Percentiles rank a stretch among this genome's conserved stretches.
Evolutionary conservation across 2,113 vertebrate species (phyloP).

Genomic region (Cinclus cinclus): DNA sequence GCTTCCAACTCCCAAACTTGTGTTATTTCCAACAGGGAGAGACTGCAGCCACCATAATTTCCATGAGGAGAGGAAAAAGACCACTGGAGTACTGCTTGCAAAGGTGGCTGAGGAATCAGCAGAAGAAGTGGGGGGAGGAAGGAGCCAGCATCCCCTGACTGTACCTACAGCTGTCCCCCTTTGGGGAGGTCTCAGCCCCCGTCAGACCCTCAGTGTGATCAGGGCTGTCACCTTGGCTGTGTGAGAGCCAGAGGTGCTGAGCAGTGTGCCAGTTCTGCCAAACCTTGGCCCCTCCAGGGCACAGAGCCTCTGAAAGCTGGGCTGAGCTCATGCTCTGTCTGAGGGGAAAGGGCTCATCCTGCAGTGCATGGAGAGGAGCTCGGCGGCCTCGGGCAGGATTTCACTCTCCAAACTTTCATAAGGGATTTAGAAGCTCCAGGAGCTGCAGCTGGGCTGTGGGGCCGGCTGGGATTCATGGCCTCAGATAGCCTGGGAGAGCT

Average conservation of each 20-base stretch:
- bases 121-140: background rate
- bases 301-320: background rate
- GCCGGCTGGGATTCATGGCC: background rate
- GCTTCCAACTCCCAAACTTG: background rate
- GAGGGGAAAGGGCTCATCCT: background rate
- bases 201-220: rapidly evolving
- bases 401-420: background rate
- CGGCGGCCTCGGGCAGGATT: background rate
- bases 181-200: background rate
- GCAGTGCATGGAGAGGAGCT: rapidly evolving
- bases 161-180: background rate
- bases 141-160: background rate
- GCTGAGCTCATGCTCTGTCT: too few species aligned
- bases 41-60: background rate
- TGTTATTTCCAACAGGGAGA: background rate
- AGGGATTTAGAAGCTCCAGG: background rate
- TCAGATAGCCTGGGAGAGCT: background rate
- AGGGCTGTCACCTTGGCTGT: rapidly evolving
- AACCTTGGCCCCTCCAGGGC: background rate
- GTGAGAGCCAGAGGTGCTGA: rapidly evolving
- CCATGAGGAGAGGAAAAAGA: background rate
- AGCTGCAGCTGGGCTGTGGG: background rate
- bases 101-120: background rate
- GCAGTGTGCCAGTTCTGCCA: rapidly evolving
- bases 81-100: rapidly evolving